These are phyloP conservation scores for Virgularia gustaviana DNA, from an alignment of 92 coral and sea anemone genomes.

Conservation along the genomic window DNA sequence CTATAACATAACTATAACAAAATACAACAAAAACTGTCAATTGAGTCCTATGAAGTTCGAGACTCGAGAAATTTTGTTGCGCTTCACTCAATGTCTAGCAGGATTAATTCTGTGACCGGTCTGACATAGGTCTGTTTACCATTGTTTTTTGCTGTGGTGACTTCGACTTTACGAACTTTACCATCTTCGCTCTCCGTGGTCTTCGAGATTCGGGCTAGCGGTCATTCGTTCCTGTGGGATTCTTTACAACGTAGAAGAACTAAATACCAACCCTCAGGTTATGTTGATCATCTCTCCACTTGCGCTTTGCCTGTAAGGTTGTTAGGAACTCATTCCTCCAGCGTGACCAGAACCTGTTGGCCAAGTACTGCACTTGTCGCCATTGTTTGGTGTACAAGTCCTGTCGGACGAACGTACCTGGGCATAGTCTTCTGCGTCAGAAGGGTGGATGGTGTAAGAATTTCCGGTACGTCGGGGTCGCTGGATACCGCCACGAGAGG, in stretches of 20 bases:
- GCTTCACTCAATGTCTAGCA: conserved; percentile 10
- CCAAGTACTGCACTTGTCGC: background rate
- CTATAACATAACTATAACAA: too few species aligned
- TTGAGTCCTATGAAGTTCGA: too few species aligned
- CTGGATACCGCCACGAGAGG: background rate
- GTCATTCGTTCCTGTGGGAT: conserved; percentile 31
- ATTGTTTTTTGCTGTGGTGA: conserved; percentile 38
- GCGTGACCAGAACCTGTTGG: conserved; percentile 3
- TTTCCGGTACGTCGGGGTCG: too few species aligned
- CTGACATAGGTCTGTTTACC: conserved; percentile 13
- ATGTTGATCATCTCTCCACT: background rate
- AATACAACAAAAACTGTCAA: background rate
- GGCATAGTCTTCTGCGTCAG: background rate
- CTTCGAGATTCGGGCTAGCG: conserved; percentile 29
- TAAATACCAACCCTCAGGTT: conserved; percentile 27
- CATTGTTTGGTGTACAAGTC: conserved; percentile 3
- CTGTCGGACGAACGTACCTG: background rate
- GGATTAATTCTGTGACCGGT: conserved; percentile 39
- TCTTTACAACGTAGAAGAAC: conserved; percentile 38
- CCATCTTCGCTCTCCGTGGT: conserved; percentile 14
- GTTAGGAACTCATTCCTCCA: conserved; percentile 1
- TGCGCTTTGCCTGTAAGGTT: background rate
- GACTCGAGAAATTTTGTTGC: background rate
- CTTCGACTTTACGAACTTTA: conserved; percentile 40
- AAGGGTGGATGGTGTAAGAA: background rate